Conservation (phyloP, 2,888 invertebrate species). For the Drosophila atroscutellata region DNA sequence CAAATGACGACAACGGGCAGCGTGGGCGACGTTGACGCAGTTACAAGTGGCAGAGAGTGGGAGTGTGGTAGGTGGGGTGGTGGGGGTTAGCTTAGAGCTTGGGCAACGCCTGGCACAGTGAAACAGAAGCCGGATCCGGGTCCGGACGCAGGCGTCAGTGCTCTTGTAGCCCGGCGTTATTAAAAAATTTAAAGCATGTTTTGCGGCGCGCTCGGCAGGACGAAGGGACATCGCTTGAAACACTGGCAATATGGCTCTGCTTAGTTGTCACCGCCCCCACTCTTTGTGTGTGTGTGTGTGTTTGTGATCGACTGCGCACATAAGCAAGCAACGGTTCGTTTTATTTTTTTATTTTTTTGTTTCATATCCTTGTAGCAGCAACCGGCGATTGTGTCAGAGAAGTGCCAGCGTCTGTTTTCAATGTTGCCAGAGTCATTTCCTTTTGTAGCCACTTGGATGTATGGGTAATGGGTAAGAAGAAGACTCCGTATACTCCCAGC, state of each 20-base stretch:
- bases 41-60: constrained; percentile 9
- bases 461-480: constrained; percentile 10
- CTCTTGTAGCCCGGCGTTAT: constrained; percentile 78
- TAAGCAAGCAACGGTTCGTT: constrained; percentile 57
- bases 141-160: constrained; percentile 67
- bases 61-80: neutral
- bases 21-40: constrained; percentile 26
- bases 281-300: constrained; percentile 40
- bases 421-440: constrained; percentile 79
- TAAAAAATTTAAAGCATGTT: constrained; percentile 84
- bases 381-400: constrained; percentile 70
- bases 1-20: constrained; percentile 76
- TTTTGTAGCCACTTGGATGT: constrained; percentile 74
- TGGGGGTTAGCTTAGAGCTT: constrained; percentile 7
- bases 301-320: constrained; percentile 76
- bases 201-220: constrained; percentile 68
- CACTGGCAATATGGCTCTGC: constrained; percentile 72
- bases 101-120: constrained; percentile 44
- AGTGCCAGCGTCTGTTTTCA: constrained; percentile 81
- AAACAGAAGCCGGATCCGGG: constrained; percentile 62
- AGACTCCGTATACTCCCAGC: neutral
- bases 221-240: constrained; percentile 30
- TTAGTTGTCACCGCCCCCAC: constrained; percentile 74
- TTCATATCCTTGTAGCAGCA: constrained; percentile 69
- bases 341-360: constrained; percentile 16